These are phyloP conservation scores for Eristalinus aeneus DNA, from an alignment of 2,888 invertebrate species.

Conservation along the genomic window DNA sequence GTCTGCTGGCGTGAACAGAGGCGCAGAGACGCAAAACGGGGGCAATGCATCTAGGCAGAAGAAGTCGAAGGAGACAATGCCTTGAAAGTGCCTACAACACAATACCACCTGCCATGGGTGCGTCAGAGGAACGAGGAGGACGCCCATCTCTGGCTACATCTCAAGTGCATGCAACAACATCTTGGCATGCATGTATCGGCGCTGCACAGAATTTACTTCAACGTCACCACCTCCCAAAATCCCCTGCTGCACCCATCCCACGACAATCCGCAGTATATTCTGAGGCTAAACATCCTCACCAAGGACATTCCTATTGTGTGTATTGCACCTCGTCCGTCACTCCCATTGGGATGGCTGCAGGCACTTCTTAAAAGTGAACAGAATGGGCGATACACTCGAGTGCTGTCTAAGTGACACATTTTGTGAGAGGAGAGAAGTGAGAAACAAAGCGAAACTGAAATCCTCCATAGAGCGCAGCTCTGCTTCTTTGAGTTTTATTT, in stretches of 20 bases:
- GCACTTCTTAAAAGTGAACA: slow-evolving; percentile 46
- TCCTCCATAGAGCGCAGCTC: slow-evolving; percentile 23
- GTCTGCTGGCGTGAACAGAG: slow-evolving; percentile 49
- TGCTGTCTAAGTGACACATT: slow-evolving; percentile 68
- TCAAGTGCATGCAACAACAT: slow-evolving; percentile 59
- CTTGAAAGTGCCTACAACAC: slow-evolving; percentile 44
- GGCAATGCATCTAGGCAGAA: slow-evolving; percentile 5
- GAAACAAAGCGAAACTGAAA: slow-evolving; percentile 60
- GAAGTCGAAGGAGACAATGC: slow-evolving; percentile 57
- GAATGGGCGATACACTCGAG: slow-evolving; percentile 51
- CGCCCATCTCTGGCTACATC: slow-evolving; percentile 18
- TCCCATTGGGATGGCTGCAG: slow-evolving; percentile 52
- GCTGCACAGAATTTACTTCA: slow-evolving; percentile 45
- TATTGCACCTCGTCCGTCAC: slow-evolving; percentile 55
- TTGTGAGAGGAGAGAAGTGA: slow-evolving; percentile 42
- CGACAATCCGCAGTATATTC: not conserved
- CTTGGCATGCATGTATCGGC: slow-evolving; percentile 27
- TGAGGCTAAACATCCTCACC: slow-evolving; percentile 50
- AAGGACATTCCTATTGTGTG: slow-evolving; percentile 65
- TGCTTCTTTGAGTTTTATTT: slow-evolving; percentile 17
- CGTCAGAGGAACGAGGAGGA: slow-evolving; percentile 4
- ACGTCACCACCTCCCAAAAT: not conserved
- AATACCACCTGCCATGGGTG: slow-evolving; percentile 17
- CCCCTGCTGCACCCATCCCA: not conserved
- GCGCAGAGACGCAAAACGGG: slow-evolving; percentile 20